These are phyloP conservation scores for Tautogolabrus adspersus DNA, from an alignment of 2,113 vertebrate genomes.

Conservation along the genomic window DNA sequence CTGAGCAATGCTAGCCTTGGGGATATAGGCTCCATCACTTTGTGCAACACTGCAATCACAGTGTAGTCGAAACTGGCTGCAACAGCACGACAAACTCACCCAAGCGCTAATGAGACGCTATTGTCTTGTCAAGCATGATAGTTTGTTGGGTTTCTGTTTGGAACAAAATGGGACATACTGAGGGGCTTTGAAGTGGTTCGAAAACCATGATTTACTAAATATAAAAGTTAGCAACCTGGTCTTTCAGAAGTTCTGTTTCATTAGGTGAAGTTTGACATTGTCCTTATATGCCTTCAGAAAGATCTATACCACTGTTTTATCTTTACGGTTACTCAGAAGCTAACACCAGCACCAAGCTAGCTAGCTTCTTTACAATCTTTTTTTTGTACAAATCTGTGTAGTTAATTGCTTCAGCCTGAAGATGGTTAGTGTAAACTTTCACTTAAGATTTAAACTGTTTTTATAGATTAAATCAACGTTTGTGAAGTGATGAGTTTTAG, in stretches of 20 bases:
- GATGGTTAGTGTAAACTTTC: too few relatives aligned
- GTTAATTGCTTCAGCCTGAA: too few relatives aligned
- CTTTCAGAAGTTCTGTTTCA: neutral
- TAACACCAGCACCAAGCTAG: neutral
- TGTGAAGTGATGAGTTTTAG: too few relatives aligned
- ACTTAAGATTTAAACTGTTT: too few relatives aligned
- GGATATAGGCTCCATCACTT: slow-evolving; percentile 33
- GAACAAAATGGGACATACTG: slow-evolving; percentile 33
- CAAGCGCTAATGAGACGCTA: slow-evolving; percentile 46
- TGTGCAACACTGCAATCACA: slow-evolving; percentile 25
- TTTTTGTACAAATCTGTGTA: too few relatives aligned
- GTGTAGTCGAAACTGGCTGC: slow-evolving; percentile 36
- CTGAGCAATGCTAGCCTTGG: slow-evolving; percentile 42
- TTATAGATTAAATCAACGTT: too few relatives aligned
- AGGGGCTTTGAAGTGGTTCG: slow-evolving; percentile 9
- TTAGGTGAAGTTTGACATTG: neutral
- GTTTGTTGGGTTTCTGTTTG: slow-evolving; percentile 3
- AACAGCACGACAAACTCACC: slow-evolving; percentile 8
- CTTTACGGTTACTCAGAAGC: neutral
- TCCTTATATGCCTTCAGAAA: neutral
- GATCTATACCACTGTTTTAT: neutral
- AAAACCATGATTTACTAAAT: neutral
- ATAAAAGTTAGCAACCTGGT: neutral
- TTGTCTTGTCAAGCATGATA: slow-evolving; percentile 9
- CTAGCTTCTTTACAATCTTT: too few relatives aligned